Evolutionary conservation across 2,888 invertebrate genomes (phyloP).

Genomic region (Pristionchus maxplancki): DNA sequence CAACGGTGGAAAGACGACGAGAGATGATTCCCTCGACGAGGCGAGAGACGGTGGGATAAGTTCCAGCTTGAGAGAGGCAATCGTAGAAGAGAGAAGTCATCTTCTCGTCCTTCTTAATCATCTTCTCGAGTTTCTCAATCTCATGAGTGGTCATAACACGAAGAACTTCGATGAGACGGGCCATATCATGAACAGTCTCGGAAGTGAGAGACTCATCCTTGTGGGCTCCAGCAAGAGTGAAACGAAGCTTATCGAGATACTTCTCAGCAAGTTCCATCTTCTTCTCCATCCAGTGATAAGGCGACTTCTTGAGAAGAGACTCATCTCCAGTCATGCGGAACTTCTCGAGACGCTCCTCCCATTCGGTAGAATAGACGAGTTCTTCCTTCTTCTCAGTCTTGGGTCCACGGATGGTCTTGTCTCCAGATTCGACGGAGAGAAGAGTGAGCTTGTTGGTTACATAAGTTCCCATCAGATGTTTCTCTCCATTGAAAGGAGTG

Average conservation of each 20-base stretch:
- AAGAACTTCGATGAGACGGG: slow-evolving; percentile 69
- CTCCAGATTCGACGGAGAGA: slow-evolving; percentile 47
- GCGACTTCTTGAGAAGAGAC: slow-evolving; percentile 58
- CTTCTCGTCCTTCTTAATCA: slow-evolving; percentile 54
- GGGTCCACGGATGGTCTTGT: slow-evolving; percentile 56
- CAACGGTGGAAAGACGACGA: slow-evolving; percentile 48
- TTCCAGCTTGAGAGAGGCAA: slow-evolving; percentile 67
- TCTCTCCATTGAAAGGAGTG: slow-evolving; percentile 58
- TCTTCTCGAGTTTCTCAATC: slow-evolving; percentile 63
- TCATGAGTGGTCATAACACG: slow-evolving; percentile 64
- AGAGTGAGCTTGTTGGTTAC: slow-evolving; percentile 60
- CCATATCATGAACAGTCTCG: slow-evolving; percentile 61
- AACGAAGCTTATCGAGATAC: slow-evolving; percentile 55
- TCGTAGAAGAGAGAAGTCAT: slow-evolving; percentile 66
- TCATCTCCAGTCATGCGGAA: slow-evolving; percentile 68
- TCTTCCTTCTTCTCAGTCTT: slow-evolving; percentile 59
- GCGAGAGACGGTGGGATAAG: slow-evolving; percentile 61
- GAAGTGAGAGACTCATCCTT: slow-evolving; percentile 53
- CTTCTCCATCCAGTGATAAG: slow-evolving; percentile 59
- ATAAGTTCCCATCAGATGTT: slow-evolving; percentile 51
- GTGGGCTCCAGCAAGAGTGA: slow-evolving; percentile 48
- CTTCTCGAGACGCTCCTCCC: slow-evolving; percentile 62
- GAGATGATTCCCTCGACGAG: slow-evolving; percentile 58
- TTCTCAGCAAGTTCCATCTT: slow-evolving; percentile 61
- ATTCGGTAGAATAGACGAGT: slow-evolving; percentile 61